These are phyloP conservation scores for Heterodera schachtii DNA, from an alignment of 1,140 invertebrate genomes.

Conservation along the genomic window DNA sequence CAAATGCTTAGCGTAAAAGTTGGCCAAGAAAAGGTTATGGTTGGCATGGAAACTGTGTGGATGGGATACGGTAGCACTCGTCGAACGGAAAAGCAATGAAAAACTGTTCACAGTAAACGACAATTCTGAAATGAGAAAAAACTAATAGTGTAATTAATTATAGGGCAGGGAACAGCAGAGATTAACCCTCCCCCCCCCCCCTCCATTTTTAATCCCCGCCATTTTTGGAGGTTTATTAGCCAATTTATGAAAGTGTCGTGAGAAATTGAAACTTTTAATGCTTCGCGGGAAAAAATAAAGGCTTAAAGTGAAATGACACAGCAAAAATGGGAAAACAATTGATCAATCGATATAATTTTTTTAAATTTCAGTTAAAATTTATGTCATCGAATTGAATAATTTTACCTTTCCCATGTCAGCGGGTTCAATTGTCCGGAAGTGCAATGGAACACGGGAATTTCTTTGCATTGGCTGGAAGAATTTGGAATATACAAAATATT, in stretches of 20 bases:
- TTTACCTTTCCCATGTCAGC: conserved; percentile 50
- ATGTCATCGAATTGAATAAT: too few species aligned
- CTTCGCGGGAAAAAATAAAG: too few species aligned
- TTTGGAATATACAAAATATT: conserved; percentile 5
- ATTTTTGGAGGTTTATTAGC: too few species aligned
- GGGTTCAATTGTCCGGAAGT: conserved; percentile 60
- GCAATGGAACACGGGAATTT: conserved; percentile 62
- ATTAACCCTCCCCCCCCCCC: too few species aligned
- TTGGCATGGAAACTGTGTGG: conserved; percentile 60
- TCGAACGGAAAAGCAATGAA: conserved; percentile 60
- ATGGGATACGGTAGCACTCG: conserved; percentile 55
- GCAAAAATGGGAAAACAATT: too few species aligned
- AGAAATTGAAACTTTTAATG: too few species aligned
- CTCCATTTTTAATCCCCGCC: not conserved
- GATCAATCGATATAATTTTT: too few species aligned
- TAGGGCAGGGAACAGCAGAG: not conserved
- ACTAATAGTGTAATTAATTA: not conserved
- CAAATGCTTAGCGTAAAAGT: conserved; percentile 62
- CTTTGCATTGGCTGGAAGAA: conserved; percentile 21
- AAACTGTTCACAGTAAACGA: conserved; percentile 57
- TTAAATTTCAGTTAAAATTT: too few species aligned
- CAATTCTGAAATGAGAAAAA: conserved; percentile 37
- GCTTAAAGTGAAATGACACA: too few species aligned
- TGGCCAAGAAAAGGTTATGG: conserved; percentile 52
- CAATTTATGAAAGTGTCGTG: too few species aligned